Percentiles rank a stretch among this genome's conserved stretches.
phyloP scores from a whole-genome alignment of 2,113 vertebrate genomes.

The Sapayoa aenigma region DNA sequence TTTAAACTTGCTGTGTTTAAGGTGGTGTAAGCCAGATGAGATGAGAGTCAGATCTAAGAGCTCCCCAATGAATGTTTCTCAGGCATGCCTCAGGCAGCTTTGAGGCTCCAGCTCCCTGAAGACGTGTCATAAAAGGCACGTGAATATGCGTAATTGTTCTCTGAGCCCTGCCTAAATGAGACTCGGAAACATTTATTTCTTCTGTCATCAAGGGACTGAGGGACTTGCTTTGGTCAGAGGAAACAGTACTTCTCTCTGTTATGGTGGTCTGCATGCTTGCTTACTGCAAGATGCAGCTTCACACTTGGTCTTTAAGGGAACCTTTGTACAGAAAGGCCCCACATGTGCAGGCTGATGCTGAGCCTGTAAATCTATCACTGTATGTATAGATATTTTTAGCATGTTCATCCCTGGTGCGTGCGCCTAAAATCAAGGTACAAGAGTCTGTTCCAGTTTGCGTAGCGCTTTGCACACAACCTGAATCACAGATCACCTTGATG shows the following conservation, averaged over 20 bases:
- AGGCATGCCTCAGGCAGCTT: constrained; percentile 26
- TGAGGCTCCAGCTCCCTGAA: constrained; percentile 17
- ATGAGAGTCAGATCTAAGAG: background rate
- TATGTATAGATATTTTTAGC: constrained; percentile 34
- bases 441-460: constrained; percentile 42
- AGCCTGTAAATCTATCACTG: constrained; percentile 38
- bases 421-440: constrained; percentile 14
- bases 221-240: background rate
- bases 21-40: background rate
- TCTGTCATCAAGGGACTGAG: background rate
- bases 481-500: background rate
- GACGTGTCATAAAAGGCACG: constrained; percentile 13
- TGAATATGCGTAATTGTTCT: constrained; percentile 23
- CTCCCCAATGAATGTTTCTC: background rate
- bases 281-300: constrained; percentile 1
- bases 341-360: background rate
- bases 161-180: constrained; percentile 9
- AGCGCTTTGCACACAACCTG: constrained; percentile 32
- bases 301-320: constrained; percentile 18
- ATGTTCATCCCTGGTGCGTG: background rate
- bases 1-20: constrained; percentile 8
- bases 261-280: background rate
- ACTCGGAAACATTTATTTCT: constrained; percentile 16
- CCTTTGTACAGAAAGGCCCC: background rate
- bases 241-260: background rate